Base-by-base conservation (phyloP, 2,113 vertebrate species). In the Sapajus apella region DNA sequence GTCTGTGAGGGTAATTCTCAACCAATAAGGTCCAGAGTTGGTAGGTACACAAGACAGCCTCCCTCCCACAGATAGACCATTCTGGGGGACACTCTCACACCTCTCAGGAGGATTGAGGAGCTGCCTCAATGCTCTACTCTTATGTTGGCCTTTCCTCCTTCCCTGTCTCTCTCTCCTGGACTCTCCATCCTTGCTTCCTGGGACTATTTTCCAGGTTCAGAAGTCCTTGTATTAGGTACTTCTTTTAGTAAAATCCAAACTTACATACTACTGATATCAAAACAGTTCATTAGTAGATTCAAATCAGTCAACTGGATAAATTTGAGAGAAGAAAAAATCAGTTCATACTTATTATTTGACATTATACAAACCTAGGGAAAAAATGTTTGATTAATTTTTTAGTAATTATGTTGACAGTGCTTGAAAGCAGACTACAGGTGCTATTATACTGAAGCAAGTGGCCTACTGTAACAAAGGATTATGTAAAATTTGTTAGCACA, bases 341-440 rank as follows among this genome's bases (percentile, higher is more conserved):
- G 70, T 37, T 84, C 21, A 90, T 45, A 55, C 3, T 80, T 68
- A 52, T 83, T 45, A 52, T 56, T 87, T 82, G 37, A 58, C 50
- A 93, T 80, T 90, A 61, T 52, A 73, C 87, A 88, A 50, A 8
- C 32, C 87, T 82, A 85, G 79, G 18, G n/a, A 40, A 50, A 47
- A 30, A 35, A 8, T 32, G 9, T 95, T 91, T 76, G 43, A 82
- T 94, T 83, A 94, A 97, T 82, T 95, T 98, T 91, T 92, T 52
- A 91, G 18, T 93, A 21, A 96, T 91, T 85, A 50, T 32, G 35
- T 68, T 82, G 91, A 81, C 37, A 94, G 8, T 64, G 88, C 61
- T 90, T 96, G 72, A 90, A 97, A 95, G 58, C 50, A 96, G 92
- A 75, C 12, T 72, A 77, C 16, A 77, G 10, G 23, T 16, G 25